A percentile compares a stretch with the other conserved stretches of the same genome.
Evolutionary conservation across 2,888 invertebrate genomes (phyloP).

Genomic region (Crocallis elinguaria): DNA sequence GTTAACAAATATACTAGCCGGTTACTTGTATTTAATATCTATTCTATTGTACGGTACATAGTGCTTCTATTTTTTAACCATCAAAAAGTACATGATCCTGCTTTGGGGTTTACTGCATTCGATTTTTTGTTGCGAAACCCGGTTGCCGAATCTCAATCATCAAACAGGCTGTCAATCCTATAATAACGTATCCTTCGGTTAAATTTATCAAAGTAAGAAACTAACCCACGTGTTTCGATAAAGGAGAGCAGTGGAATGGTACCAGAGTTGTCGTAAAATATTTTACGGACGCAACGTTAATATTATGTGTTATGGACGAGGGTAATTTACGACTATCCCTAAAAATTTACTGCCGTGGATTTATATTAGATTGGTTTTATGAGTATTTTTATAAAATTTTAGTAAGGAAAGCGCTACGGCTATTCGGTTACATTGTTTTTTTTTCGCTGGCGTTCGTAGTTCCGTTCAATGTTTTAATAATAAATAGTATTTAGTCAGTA

Average conservation of each 20-base stretch:
- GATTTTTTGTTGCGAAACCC: no score
- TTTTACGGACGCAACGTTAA: conserved; percentile 70
- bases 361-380: conserved; percentile 31
- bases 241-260: conserved; percentile 46
- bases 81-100: no score
- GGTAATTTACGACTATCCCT: conserved; percentile 69
- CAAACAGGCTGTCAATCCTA: no score
- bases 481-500: no score
- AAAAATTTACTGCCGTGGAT: conserved; percentile 52
- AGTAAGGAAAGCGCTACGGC: background rate
- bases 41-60: no score
- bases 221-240: conserved; percentile 53
- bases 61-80: no score
- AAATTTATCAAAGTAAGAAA: background rate
- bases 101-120: no score
- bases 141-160: no score
- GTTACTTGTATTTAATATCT: no score
- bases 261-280: conserved; percentile 66
- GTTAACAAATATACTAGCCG: no score
- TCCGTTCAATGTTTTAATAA: no score
- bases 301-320: conserved; percentile 61
- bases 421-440: background rate
- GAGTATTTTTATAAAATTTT: conserved; percentile 30
- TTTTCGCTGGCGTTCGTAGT: background rate
- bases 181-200: background rate